phyloP scores from a whole-genome alignment of 2,888 invertebrate genomes.

The Hirtodrosophila trivittata region DNA sequence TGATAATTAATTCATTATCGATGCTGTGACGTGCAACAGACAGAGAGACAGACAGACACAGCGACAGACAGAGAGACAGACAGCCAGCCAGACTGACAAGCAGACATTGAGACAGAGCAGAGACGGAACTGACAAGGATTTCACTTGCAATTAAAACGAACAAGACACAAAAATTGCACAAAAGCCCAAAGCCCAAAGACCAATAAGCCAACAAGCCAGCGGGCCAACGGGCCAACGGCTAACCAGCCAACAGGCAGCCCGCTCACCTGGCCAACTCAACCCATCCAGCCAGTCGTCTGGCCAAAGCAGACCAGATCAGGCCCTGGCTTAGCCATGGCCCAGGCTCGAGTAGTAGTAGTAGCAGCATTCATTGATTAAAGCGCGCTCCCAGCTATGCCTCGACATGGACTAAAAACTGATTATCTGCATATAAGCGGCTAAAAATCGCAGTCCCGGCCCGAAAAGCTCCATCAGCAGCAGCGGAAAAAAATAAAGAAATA shows the following conservation, averaged over 20 bases:
- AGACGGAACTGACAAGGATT: constrained; percentile 69
- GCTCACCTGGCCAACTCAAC: too few species aligned
- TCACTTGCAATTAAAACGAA: constrained; percentile 80
- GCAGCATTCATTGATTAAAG: constrained; percentile 73
- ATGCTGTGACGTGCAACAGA: constrained; percentile 63
- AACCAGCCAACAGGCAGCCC: too few species aligned
- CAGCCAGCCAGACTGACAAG: constrained; percentile 30
- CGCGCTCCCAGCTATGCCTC: constrained; percentile 60
- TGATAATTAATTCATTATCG: constrained; percentile 82
- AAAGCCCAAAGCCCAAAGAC: too few species aligned
- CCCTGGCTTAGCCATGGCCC: background rate
- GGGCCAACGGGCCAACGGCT: constrained; percentile 4
- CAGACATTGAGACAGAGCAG: constrained; percentile 12
- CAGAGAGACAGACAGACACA: constrained; percentile 30
- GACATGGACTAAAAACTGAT: constrained; percentile 76
- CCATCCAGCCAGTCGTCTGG: background rate
- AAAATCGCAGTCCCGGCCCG: constrained; percentile 51
- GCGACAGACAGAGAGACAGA: constrained; percentile 16
- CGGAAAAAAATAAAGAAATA: constrained; percentile 60
- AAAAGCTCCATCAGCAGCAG: constrained; percentile 4
- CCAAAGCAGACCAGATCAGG: background rate
- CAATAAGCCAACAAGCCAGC: background rate
- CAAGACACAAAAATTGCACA: constrained; percentile 74
- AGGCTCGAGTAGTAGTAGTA: constrained; percentile 16
- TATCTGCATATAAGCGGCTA: constrained; percentile 77